phyloP scores from a whole-genome alignment of 2,797 vertebrate genomes.

The Allobates femoralis region DNA sequence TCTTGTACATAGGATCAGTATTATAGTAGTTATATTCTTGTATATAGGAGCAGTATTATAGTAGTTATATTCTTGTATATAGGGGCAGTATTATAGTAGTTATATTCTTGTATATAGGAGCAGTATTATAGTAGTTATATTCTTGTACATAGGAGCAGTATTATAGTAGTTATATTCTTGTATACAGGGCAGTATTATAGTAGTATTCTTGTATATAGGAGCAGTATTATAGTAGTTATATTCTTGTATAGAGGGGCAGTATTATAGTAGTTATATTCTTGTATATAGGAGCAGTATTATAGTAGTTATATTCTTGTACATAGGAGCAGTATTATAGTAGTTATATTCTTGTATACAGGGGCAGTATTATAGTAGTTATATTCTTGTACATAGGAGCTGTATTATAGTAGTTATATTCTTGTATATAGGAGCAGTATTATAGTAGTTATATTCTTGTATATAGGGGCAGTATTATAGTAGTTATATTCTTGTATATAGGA shows the following conservation, averaged over 20 bases:
- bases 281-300: constrained; percentile 4
- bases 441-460: constrained; percentile 4
- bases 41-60: constrained; percentile 6
- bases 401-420: constrained; percentile 12
- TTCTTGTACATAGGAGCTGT: neutral
- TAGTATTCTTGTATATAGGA: neutral
- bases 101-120: neutral
- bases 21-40: no score
- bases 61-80: constrained; percentile 5
- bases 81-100: constrained; percentile 3
- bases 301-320: constrained; percentile 9
- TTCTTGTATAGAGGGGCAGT: neutral
- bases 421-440: constrained; percentile 3
- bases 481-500: neutral
- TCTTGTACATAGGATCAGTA: no score
- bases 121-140: constrained; percentile 6
- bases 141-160: neutral
- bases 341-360: neutral
- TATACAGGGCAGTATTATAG: neutral
- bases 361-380: constrained; percentile 2
- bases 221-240: constrained; percentile 5
- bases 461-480: constrained; percentile 9
- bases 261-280: constrained; percentile 5
- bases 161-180: constrained; percentile 2
- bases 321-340: constrained; percentile 2